phyloP scores from a whole-genome alignment of 1,140 invertebrate species.

The Trinorchestia longiramus region DNA sequence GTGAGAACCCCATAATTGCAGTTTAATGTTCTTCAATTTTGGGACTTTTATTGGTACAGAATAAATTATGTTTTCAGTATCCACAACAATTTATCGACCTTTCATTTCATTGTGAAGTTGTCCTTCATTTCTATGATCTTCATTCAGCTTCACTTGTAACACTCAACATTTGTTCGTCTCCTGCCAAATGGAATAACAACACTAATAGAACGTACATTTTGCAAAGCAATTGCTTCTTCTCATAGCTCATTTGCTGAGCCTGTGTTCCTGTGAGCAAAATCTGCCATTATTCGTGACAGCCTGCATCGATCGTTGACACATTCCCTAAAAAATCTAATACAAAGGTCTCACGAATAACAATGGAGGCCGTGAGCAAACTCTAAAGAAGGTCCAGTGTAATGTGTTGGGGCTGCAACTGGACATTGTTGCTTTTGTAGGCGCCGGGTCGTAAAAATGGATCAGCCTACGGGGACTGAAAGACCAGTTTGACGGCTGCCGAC shows the following conservation, averaged over 20 bases:
- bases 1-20: not conserved
- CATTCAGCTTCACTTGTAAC: not conserved
- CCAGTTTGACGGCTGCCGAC: not conserved
- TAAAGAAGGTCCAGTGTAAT: slow-evolving; percentile 38
- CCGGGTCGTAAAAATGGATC: slow-evolving; percentile 24
- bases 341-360: slow-evolving; percentile 51
- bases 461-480: not conserved
- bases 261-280: not conserved
- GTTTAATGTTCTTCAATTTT: not conserved
- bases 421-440: slow-evolving; percentile 31
- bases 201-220: not conserved
- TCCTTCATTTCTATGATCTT: not conserved
- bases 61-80: not conserved
- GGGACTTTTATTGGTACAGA: too few species aligned
- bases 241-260: not conserved
- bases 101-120: not conserved
- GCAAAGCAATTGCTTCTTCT: not conserved
- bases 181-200: not conserved
- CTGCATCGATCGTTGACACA: slow-evolving; percentile 40
- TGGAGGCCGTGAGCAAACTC: slow-evolving; percentile 29
- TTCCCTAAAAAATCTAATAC: slow-evolving; percentile 41
- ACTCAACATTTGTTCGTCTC: not conserved
- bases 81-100: not conserved
- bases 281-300: slow-evolving; percentile 34
- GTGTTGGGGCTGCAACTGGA: slow-evolving; percentile 46